Base-by-base conservation (phyloP, 2,888 invertebrate species). In the Drosophila merina region DNA sequence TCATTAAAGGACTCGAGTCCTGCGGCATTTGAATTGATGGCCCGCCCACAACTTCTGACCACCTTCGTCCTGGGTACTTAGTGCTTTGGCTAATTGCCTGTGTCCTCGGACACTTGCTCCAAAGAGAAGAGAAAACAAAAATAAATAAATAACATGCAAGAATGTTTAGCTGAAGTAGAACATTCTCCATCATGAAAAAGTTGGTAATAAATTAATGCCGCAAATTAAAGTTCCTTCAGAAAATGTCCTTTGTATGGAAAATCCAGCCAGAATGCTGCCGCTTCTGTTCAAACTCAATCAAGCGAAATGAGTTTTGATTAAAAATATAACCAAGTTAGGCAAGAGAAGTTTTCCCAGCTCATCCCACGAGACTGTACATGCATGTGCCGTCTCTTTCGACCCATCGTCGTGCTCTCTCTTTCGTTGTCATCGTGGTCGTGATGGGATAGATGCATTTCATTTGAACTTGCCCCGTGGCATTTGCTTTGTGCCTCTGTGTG, bases 261-360 rank as follows among this genome's bases (percentile, higher is more conserved):
- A 45, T 42, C 38, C 20, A 3, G 48, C 36, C n/a, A 12, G n/a
- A n/a, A 28, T 40, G 10, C 28, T 7, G 3, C 28, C 33, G 45
- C 26, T n/a, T 40, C 36, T 48, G 33, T 33, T 66, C 52, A 74
- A 79, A 79, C 68, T 64, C 80, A 82, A 75, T 83, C 77, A 75
- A 72, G 75, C 38, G 70, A 49, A 86, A 83, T 79, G 84, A 83
- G 83, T 75, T 83, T 83, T 86, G 80, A 81, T 83, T 81, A 83
- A 79, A 83, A 83, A 68, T 72, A 74, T 74, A 83, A 83, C 75
- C 68, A 70, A 70, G 80, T 86, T 76, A 73, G 59, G 51, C 67
- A 50, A 9, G 8, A 72, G 50, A 70, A 68, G 36, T 45, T 69
- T 62, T 59, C 51, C 38, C 10, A 63, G 74, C 77, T 63, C 57